Base-by-base conservation (phyloP, 2,888 invertebrate species). In the Yponomeuta plumbellus region DNA sequence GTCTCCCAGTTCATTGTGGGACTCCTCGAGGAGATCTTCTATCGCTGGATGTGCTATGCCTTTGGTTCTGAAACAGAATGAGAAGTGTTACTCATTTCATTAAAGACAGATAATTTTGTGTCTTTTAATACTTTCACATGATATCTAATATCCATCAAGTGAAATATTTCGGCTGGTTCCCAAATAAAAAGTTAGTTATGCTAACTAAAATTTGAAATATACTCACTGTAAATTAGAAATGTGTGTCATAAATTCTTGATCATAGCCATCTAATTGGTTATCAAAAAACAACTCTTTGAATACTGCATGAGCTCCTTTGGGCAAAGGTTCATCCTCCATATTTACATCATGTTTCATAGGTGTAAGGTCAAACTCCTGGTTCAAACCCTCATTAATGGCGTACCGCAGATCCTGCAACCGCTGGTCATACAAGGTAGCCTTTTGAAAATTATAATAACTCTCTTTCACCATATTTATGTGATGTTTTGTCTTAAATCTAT, bases 401-500 rank as follows among this genome's bases (percentile, higher is more conserved):
- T 83, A 88, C 69, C 84, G 80, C 11, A 91, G 71, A 69, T 92
- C 91, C 71, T 86, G 86, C 69, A 92, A 74, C 69, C 85, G 85
- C 67, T 91, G 91, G 69, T 91, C 86, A 76, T 87, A 88, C 56
- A 91, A 72, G 11, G 91, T 91, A 21, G 88, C 85, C 70, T 84
- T 90, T 69, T 85, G 80, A 78, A 92, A 92, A 75, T 88, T 90
- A 71, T 88, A 88, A 73, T 91, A 92, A 70, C 92, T 92, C 64
- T 91, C 86, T 69, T 88, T 91, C 11, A 91, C 81, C 76, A 79
- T 81, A 67, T 88, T 81, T 70, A 88, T 78, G 67, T 79, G 81
- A 66, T 84, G 76, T 74, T 86, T 86, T 1, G 82, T 85, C 72
- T 81, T 85, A 40, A 87, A 77, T 70, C 74, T 82, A 58, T 87